Evolutionary conservation across 2,113 vertebrate genomes (phyloP).

Genomic region (Grammomys dolichurus): DNA sequence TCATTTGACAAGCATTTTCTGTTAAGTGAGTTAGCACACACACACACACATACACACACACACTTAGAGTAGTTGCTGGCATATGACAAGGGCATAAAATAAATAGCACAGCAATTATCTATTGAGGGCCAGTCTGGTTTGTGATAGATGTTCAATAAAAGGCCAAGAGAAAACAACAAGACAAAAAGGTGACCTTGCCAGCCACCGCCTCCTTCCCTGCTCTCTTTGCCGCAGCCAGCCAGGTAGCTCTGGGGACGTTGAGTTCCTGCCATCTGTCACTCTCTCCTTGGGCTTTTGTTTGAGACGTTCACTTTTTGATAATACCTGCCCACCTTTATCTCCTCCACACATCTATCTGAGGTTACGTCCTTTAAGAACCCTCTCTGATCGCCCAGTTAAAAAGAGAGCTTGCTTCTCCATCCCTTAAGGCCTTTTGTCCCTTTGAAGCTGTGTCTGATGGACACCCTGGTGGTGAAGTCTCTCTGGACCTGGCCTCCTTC

Average conservation of each 20-base stretch:
- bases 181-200: neutral
- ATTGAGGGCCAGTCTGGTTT: neutral
- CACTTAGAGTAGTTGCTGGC: neutral
- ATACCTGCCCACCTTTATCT: neutral
- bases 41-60: fast-evolving
- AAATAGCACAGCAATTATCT: neutral
- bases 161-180: neutral
- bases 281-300: neutral
- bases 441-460: neutral
- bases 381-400: neutral
- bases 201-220: neutral
- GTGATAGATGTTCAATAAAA: neutral
- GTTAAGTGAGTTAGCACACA: neutral
- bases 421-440: neutral
- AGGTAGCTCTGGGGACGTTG: fast-evolving
- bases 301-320: neutral
- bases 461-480: neutral
- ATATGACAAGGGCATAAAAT: neutral
- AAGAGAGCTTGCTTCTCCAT: neutral
- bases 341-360: neutral
- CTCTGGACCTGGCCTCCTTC: neutral
- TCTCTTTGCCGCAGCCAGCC: neutral
- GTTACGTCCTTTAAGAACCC: conserved; percentile 29
- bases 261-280: neutral
- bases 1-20: neutral